Conservation (phyloP, 2,797 vertebrate genomes). For the Odontamblyopus rebecca region DNA sequence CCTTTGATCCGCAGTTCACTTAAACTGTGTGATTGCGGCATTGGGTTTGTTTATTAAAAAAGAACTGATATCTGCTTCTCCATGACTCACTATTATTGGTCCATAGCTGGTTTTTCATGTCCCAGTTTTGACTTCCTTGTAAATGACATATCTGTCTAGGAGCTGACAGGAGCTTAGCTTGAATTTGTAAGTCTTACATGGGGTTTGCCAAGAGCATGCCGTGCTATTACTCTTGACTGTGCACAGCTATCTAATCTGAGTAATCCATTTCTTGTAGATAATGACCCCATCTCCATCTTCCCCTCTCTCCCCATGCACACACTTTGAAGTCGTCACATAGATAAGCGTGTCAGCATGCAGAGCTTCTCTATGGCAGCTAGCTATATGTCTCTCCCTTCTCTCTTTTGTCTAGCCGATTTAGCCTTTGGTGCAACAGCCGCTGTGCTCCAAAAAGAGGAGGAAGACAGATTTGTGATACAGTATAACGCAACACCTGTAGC, state of each 20-base stretch:
- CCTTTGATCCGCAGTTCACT: not conserved
- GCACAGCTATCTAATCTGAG: constrained; percentile 78
- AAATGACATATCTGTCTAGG: constrained; percentile 31
- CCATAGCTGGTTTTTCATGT: constrained; percentile 39
- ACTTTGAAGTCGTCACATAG: constrained; percentile 68
- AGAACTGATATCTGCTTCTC: not conserved
- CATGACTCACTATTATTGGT: not conserved
- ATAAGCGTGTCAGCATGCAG: constrained; percentile 64
- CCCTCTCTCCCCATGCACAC: constrained; percentile 29
- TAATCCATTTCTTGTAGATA: constrained; percentile 80
- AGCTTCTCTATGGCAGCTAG: constrained; percentile 40
- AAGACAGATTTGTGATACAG: constrained; percentile 38
- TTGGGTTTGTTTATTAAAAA: not conserved
- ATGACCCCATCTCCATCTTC: constrained; percentile 65
- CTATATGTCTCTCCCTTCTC: constrained; percentile 23
- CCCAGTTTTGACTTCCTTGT: constrained; percentile 58
- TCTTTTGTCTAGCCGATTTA: constrained; percentile 22
- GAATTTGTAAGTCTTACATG: constrained; percentile 21
- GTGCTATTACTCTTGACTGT: constrained; percentile 54
- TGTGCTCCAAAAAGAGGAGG: constrained; percentile 6
- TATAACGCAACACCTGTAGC: constrained; percentile 40
- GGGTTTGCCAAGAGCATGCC: constrained; percentile 47
- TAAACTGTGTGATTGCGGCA: not conserved
- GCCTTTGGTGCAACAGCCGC: constrained; percentile 25
- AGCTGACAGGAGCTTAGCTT: constrained; percentile 52